Evolutionary conservation across 2,113 vertebrate species (phyloP).

Genomic region (Origma solitaria): DNA sequence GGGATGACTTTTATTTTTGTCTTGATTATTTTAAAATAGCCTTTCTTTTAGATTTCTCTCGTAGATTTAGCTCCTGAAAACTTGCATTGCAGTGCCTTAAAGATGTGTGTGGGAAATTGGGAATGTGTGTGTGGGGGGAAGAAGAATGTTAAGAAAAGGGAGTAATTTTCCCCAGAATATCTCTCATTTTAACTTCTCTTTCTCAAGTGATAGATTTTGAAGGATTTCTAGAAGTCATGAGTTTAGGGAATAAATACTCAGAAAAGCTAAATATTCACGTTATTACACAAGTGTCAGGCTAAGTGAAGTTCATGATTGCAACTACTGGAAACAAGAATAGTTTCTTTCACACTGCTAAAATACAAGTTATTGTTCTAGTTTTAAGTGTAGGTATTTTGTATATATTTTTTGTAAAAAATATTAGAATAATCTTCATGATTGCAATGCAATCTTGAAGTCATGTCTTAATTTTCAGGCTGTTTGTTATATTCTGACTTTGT

Average conservation of each 20-base stretch:
- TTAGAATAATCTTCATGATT: neutral
- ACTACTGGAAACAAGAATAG: neutral
- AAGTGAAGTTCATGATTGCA: neutral
- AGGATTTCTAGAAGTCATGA: slow-evolving; percentile 46
- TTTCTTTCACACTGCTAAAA: neutral
- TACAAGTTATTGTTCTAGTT: neutral
- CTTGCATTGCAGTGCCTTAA: neutral
- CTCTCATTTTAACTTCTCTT: neutral
- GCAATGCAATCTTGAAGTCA: neutral
- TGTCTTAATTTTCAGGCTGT: neutral
- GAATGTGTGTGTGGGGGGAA: slow-evolving; percentile 32
- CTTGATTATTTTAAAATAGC: neutral
- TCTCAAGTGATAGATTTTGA: neutral
- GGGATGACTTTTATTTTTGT: slow-evolving; percentile 2
- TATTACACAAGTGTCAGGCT: slow-evolving; percentile 12
- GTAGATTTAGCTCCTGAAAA: neutral
- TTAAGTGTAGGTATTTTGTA: neutral
- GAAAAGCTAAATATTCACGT: slow-evolving; percentile 33
- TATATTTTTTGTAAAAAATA: neutral
- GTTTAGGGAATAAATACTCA: neutral
- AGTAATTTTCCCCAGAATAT: slow-evolving; percentile 53
- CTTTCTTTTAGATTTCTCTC: neutral
- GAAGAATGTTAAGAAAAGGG: slow-evolving; percentile 43
- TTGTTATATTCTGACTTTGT: neutral
- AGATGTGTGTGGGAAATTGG: slow-evolving; percentile 30